phyloP scores from a whole-genome alignment of 2,797 vertebrate species.

The Channallabes apus region DNA sequence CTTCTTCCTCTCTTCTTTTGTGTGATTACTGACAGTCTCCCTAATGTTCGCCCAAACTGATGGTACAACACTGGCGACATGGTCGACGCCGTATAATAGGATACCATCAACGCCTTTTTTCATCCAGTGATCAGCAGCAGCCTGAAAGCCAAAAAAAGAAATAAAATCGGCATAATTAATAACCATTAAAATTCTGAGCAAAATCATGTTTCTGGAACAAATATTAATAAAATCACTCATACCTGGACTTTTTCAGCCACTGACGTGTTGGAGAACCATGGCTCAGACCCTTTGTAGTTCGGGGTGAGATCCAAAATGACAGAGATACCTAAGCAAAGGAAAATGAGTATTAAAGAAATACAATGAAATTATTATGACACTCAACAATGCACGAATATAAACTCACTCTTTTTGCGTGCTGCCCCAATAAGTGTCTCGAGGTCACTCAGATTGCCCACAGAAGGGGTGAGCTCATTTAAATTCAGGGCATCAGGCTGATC shows the following conservation, averaged over 20 bases:
- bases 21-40: conserved; percentile 68
- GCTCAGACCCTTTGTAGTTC: conserved; percentile 74
- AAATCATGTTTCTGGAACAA: neutral
- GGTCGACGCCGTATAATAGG: conserved; percentile 74
- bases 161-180: neutral
- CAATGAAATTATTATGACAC: too few relatives aligned
- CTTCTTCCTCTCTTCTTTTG: conserved; percentile 59
- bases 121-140: conserved; percentile 81
- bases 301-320: conserved; percentile 86
- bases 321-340: conserved; percentile 69
- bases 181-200: neutral
- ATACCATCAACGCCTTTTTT: conserved; percentile 77
- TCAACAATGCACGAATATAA: too few relatives aligned
- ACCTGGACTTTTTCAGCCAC: conserved; percentile 71
- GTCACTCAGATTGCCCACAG: conserved; percentile 68
- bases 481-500: conserved; percentile 63
- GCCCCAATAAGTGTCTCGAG: conserved; percentile 69
- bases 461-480: conserved; percentile 66
- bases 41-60: conserved; percentile 64
- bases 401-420: conserved; percentile 79
- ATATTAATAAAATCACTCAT: neutral
- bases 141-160: conserved; percentile 57
- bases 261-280: conserved; percentile 74
- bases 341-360: neutral
- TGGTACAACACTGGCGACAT: conserved; percentile 55